A percentile compares a stretch with the other conserved stretches of the same genome.
Conservation (phyloP, 2,888 invertebrate species). For the Diarsia rubi region DNA sequence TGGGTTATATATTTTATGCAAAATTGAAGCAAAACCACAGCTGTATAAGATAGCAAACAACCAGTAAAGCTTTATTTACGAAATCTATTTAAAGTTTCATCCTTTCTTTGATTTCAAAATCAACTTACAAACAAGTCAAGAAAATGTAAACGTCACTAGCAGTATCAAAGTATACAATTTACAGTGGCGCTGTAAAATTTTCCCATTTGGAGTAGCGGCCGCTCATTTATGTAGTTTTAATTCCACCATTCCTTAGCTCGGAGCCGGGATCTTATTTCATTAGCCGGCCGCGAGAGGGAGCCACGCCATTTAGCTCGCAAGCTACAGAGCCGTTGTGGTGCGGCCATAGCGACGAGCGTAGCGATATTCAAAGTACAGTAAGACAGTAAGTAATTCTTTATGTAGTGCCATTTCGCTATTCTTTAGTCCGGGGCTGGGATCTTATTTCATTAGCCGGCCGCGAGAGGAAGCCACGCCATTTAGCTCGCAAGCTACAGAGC, state of each 20-base stretch:
- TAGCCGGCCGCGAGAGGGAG: conserved; percentile 86
- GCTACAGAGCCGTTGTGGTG: conserved; percentile 73
- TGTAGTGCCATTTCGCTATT: conserved; percentile 84
- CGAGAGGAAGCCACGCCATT: conserved; percentile 83
- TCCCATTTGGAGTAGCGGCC: conserved; percentile 82
- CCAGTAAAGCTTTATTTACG: not conserved
- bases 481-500: conserved; percentile 83
- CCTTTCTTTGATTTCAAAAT: not conserved
- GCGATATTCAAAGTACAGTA: conserved; percentile 16
- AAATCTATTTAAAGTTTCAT: not conserved
- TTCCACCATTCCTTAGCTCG: conserved; percentile 90
- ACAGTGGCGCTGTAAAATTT: conserved; percentile 72
- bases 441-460: conserved; percentile 90
- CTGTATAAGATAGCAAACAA: not conserved
- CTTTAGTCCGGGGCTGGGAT: conserved; percentile 87
- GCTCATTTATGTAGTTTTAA: conserved; percentile 90
- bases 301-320: conserved; percentile 87
- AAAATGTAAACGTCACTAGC: conserved; percentile 54
- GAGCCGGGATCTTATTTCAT: conserved; percentile 89
- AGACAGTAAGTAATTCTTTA: no score
- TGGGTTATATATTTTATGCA: not conserved
- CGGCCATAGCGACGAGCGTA: conserved; percentile 43
- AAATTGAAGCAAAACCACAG: not conserved
- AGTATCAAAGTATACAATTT: conserved; percentile 61
- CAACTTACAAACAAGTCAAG: conserved; percentile 35